Conservation (phyloP, 2,888 invertebrate genomes). For the Ectemnius continuus region DNA sequence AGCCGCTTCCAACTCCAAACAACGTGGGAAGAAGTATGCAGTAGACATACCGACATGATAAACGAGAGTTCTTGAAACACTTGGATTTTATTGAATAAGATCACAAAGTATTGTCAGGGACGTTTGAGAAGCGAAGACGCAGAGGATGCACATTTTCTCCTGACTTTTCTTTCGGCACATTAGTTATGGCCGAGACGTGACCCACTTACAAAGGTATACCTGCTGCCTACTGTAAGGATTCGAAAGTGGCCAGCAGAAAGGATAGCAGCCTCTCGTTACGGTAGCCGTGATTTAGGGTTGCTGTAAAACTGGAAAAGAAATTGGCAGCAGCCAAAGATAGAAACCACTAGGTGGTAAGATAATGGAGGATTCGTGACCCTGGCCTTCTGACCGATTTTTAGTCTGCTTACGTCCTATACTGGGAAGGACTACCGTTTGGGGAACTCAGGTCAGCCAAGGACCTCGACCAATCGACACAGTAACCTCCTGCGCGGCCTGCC, state of each 20-base stretch:
- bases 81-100: constrained; percentile 5
- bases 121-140: neutral
- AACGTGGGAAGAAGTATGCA: neutral
- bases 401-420: constrained; percentile 11
- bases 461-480: constrained; percentile 27
- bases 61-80: neutral
- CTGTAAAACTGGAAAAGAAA: constrained; percentile 41
- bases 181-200: constrained; percentile 29
- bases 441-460: constrained; percentile 11
- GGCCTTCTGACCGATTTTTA: constrained; percentile 49
- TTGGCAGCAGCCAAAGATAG: constrained; percentile 2
- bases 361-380: constrained; percentile 4
- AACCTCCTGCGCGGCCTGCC: constrained; percentile 15
- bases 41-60: neutral
- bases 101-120: neutral
- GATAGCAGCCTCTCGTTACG: constrained; percentile 13
- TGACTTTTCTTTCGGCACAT: neutral
- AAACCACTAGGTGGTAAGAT: neutral
- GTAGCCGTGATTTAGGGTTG: constrained; percentile 43
- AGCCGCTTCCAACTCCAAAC: neutral
- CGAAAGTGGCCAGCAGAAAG: constrained; percentile 29
- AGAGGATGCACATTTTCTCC: constrained; percentile 4
- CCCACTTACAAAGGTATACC: constrained; percentile 3
- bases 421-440: constrained; percentile 13
- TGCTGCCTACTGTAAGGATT: constrained; percentile 8